Evolutionary conservation across 2,888 invertebrate genomes (phyloP).

Genomic region (Pocota personata): DNA sequence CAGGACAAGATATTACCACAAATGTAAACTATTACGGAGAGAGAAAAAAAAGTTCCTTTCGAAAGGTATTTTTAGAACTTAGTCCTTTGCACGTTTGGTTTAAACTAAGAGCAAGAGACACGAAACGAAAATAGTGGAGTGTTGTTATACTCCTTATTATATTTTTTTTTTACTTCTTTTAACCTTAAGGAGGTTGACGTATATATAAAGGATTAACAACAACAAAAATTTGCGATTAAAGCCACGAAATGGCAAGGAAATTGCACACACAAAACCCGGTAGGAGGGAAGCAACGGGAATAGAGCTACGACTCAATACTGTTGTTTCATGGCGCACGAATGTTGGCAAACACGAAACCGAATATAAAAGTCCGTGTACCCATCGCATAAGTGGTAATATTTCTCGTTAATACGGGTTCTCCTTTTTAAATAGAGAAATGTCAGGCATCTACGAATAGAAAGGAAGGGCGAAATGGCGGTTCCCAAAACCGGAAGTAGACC

Average conservation of each 20-base stretch:
- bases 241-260: constrained; percentile 71
- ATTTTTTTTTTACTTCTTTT: constrained; percentile 24
- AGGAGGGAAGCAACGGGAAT: constrained; percentile 1
- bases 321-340: constrained; percentile 63
- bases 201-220: constrained; percentile 56
- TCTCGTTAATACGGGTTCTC: constrained; percentile 28
- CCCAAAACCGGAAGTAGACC: constrained; percentile 36
- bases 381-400: constrained; percentile 51
- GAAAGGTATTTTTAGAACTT: constrained; percentile 63
- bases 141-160: constrained; percentile 39
- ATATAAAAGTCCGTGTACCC: constrained; percentile 48
- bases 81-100: constrained; percentile 78
- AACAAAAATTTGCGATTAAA: constrained; percentile 63
- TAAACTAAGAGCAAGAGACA: constrained; percentile 78
- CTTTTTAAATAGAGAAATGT: constrained; percentile 53
- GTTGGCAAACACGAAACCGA: constrained; percentile 63
- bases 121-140: constrained; percentile 72
- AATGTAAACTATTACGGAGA: not conserved
- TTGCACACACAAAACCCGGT: constrained; percentile 33
- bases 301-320: constrained; percentile 23
- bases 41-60: not conserved
- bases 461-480: not conserved
- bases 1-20: constrained; percentile 13
- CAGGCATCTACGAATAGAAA: constrained; percentile 34
- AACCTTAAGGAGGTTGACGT: constrained; percentile 32